Conservation (phyloP, 2,797 vertebrate genomes). For the Falco berigora region DNA sequence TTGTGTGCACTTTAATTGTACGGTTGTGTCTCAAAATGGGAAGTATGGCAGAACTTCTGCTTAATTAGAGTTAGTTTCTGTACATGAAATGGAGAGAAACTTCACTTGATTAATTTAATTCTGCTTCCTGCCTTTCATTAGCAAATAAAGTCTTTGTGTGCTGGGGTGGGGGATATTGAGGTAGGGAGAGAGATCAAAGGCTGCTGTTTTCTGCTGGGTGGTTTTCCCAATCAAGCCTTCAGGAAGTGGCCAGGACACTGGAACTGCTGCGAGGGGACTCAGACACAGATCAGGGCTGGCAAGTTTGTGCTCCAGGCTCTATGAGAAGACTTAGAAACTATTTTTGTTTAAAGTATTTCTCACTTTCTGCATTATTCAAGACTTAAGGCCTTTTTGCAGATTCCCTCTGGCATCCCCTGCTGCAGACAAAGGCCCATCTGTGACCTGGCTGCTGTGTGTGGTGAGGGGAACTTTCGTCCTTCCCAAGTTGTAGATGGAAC, state of each 20-base stretch:
- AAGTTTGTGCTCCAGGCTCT: background rate
- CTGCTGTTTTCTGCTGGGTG: background rate
- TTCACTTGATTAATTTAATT: background rate
- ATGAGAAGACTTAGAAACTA: conserved; percentile 13
- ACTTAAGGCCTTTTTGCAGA: background rate
- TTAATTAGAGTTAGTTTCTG: background rate
- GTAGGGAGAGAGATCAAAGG: background rate
- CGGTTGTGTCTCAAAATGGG: background rate
- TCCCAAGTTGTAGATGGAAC: background rate
- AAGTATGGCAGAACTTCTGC: background rate
- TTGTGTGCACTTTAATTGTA: background rate
- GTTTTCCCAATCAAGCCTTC: background rate
- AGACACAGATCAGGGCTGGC: background rate
- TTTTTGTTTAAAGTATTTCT: conserved; percentile 26
- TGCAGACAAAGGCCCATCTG: background rate
- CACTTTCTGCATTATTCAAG: conserved; percentile 34
- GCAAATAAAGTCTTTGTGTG: background rate
- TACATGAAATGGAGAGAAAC: background rate
- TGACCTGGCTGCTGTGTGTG: background rate
- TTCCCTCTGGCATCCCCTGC: background rate
- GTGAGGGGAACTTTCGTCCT: background rate
- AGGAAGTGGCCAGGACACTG: background rate
- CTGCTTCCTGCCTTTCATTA: conserved; percentile 22
- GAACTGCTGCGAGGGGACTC: background rate
- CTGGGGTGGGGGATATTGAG: background rate